Evolutionary conservation across 2,797 vertebrate genomes (phyloP).

Genomic region (Botia kubotai): DNA sequence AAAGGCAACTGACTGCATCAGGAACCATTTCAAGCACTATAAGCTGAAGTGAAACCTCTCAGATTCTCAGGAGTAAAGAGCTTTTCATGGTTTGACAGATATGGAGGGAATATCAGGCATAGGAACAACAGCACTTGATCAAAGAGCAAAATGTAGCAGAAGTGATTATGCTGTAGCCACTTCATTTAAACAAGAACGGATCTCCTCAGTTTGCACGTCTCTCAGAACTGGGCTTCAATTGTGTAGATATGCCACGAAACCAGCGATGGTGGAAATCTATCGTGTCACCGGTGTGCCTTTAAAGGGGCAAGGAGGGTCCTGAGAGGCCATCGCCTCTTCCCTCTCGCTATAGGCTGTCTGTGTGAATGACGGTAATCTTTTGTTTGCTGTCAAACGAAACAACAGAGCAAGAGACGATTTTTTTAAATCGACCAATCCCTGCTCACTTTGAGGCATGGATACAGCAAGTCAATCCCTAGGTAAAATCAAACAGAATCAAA

Average conservation of each 20-base stretch:
- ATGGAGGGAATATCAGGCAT: conserved; percentile 54
- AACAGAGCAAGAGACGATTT: conserved; percentile 62
- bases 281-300: conserved; percentile 58
- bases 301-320: conserved; percentile 55
- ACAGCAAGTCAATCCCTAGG: conserved; percentile 62
- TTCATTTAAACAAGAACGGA: conserved; percentile 65
- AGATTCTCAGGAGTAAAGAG: conserved; percentile 39
- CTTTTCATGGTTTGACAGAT: conserved; percentile 47
- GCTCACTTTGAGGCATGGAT: conserved; percentile 53
- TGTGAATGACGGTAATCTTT: conserved; percentile 73
- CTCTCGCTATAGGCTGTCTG: conserved; percentile 67
- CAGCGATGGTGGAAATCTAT: conserved; percentile 59
- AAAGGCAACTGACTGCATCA: background rate
- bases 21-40: conserved; percentile 1
- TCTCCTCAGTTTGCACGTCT: conserved; percentile 47
- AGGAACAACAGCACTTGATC: conserved; percentile 63
- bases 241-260: conserved; percentile 51
- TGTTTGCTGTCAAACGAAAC: conserved; percentile 71
- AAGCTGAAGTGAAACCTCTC: conserved; percentile 21
- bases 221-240: conserved; percentile 48
- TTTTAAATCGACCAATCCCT: conserved; percentile 53
- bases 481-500: conserved; percentile 63
- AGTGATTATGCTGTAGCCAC: conserved; percentile 62
- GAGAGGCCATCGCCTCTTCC: conserved; percentile 59
- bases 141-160: conserved; percentile 67